phyloP scores from a whole-genome alignment of 2,888 invertebrate species.

The Drosophila neonasuta region DNA sequence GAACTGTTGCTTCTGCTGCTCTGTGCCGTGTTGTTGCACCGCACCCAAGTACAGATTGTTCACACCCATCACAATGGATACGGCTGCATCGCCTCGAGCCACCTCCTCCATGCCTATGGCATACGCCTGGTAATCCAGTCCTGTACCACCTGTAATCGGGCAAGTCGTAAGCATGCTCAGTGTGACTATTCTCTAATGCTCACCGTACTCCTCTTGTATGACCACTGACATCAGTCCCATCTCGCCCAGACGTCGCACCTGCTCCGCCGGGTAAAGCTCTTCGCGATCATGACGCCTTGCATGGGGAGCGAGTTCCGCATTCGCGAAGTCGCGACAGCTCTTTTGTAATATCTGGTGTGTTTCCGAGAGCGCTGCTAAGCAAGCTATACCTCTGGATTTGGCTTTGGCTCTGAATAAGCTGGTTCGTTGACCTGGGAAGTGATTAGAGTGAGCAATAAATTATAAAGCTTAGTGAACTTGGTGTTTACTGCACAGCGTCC shows the following conservation, averaged over 20 bases:
- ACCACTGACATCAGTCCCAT: constrained; percentile 93
- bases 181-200: background rate
- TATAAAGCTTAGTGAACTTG: background rate
- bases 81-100: constrained; percentile 93
- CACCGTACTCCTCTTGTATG: constrained; percentile 88
- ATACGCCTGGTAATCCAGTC: constrained; percentile 94
- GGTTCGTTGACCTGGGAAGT: constrained; percentile 56
- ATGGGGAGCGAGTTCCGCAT: constrained; percentile 92
- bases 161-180: background rate
- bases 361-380: constrained; percentile 89
- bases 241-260: constrained; percentile 94
- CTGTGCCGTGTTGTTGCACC: constrained; percentile 88
- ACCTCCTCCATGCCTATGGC: constrained; percentile 96
- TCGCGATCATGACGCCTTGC: constrained; percentile 92
- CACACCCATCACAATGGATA: constrained; percentile 96
- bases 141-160: constrained; percentile 86
- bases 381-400: constrained; percentile 85
- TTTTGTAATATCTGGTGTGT: constrained; percentile 95
- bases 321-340: constrained; percentile 94
- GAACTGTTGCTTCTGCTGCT: constrained; percentile 90
- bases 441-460: background rate
- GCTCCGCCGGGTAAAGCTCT: constrained; percentile 90
- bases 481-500: constrained; percentile 49
- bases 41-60: constrained; percentile 95
- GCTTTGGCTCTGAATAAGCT: constrained; percentile 81